phyloP scores from a whole-genome alignment of 2,797 vertebrate genomes.

The Diplodus puntazzo region DNA sequence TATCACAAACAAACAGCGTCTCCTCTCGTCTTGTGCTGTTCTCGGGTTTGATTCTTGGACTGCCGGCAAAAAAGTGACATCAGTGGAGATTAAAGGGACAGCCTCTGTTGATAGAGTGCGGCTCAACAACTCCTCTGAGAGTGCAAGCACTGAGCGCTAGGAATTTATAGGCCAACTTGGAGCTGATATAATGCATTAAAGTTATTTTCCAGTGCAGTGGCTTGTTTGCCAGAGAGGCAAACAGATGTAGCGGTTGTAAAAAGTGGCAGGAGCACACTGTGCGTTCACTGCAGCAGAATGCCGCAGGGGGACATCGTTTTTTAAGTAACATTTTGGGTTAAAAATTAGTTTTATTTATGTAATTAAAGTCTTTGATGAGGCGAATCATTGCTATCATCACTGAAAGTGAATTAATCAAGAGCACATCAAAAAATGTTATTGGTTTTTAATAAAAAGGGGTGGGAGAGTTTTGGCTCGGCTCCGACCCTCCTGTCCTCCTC shows the following conservation, averaged over 20 bases:
- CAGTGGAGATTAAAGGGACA: constrained; percentile 37
- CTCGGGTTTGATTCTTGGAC: constrained; percentile 40
- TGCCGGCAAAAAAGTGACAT: constrained; percentile 33
- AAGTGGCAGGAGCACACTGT: constrained; percentile 7
- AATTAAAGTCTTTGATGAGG: constrained; percentile 57
- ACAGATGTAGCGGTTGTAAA: constrained; percentile 14
- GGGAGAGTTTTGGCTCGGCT: constrained; percentile 11
- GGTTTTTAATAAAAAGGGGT: constrained; percentile 26
- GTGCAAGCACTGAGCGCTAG: constrained; percentile 12
- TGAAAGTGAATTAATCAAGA: constrained; percentile 46
- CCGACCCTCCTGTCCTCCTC: constrained; percentile 9
- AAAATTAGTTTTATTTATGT: constrained; percentile 24
- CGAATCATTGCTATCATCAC: constrained; percentile 48
- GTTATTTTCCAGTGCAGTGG: constrained; percentile 24
- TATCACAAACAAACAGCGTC: constrained; percentile 42
- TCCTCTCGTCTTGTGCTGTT: constrained; percentile 11
- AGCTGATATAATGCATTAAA: constrained; percentile 25
- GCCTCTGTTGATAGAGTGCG: constrained; percentile 41
- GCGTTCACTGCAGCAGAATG: constrained; percentile 21
- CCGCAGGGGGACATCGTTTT: neutral
- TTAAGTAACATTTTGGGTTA: constrained; percentile 17
- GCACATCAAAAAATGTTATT: constrained; percentile 41
- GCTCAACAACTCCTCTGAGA: constrained; percentile 46
- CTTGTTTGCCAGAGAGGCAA: constrained; percentile 20
- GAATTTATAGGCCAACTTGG: constrained; percentile 36